phyloP scores from a whole-genome alignment of 2,797 vertebrate species.

The Cossypha heuglini region DNA sequence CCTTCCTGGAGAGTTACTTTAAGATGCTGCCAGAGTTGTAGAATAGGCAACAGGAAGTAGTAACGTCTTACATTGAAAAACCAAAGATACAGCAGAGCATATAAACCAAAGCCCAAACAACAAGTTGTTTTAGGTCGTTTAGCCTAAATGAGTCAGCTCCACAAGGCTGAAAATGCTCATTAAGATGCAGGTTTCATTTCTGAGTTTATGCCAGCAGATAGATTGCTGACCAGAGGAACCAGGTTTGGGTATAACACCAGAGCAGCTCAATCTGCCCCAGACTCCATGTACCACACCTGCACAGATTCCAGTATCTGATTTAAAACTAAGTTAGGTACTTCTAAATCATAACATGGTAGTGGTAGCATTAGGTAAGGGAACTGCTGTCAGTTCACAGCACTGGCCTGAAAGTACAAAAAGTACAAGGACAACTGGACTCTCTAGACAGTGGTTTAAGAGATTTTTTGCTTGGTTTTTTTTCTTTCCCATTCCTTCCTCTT shows the following conservation, averaged over 20 bases:
- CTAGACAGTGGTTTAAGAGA: background rate
- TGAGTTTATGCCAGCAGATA: background rate
- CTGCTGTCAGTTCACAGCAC: background rate
- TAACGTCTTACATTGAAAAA: background rate
- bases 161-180: background rate
- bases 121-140: background rate
- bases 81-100: background rate
- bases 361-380: background rate
- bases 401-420: background rate
- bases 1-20: background rate
- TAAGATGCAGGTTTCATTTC: background rate
- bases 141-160: conserved; percentile 27
- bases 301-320: background rate
- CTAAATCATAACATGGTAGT: background rate
- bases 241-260: background rate
- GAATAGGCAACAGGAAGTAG: background rate
- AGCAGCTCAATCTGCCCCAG: background rate
- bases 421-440: background rate
- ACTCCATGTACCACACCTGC: background rate
- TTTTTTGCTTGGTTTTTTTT: background rate
- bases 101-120: background rate
- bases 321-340: background rate
- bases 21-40: background rate
- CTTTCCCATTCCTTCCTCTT: background rate
- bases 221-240: background rate